These are phyloP conservation scores for Dipodomys stephensi DNA, from an alignment of 2,113 vertebrate genomes.

Conservation along the genomic window DNA sequence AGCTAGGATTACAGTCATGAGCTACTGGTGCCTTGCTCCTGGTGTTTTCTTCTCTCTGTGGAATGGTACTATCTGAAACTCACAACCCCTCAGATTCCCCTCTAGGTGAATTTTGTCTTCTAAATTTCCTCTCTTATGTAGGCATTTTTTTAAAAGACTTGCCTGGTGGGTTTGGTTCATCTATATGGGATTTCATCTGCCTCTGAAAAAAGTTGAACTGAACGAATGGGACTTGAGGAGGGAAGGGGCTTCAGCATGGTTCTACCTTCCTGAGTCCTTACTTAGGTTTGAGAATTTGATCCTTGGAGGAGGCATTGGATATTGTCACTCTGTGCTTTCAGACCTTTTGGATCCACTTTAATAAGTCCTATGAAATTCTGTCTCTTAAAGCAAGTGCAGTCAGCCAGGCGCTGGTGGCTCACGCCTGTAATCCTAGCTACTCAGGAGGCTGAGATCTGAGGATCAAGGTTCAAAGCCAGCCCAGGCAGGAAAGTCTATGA, in stretches of 20 bases:
- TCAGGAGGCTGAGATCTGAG: no score
- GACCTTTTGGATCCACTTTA: constrained; percentile 20
- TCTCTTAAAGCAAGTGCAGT: neutral
- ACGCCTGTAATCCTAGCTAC: no score
- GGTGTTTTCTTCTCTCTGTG: neutral
- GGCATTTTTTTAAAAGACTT: neutral
- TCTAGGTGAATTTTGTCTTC: neutral
- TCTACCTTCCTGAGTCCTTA: neutral
- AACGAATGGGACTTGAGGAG: no score
- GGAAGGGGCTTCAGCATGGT: neutral
- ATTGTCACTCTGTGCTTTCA: neutral
- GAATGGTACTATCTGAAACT: neutral
- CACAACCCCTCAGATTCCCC: neutral
- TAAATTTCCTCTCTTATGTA: neutral
- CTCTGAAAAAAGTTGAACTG: neutral
- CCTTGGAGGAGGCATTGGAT: neutral
- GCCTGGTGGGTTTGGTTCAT: neutral
- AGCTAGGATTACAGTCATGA: no score
- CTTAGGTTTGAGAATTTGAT: neutral
- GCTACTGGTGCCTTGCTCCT: neutral
- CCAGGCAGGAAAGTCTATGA: no score
- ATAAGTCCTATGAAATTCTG: neutral
- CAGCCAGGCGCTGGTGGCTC: no score
- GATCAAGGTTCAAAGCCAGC: no score
- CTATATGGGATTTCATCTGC: neutral